These are phyloP conservation scores for Choristoneura rosaceana DNA, from an alignment of 2,888 invertebrate genomes.

Conservation along the genomic window DNA sequence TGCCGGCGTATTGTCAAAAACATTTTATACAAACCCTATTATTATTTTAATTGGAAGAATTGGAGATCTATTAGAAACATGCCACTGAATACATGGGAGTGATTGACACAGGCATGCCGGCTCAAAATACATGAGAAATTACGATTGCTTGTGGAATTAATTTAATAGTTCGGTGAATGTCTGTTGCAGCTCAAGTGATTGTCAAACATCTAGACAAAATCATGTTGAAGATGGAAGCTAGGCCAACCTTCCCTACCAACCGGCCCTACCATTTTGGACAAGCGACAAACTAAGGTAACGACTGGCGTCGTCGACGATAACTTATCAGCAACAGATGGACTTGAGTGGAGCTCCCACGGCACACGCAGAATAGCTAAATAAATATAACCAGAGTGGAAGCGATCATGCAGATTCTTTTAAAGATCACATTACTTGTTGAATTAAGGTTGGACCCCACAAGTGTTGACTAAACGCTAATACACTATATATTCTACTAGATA, in stretches of 20 bases:
- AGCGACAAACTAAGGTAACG: background rate
- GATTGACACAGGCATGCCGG: slow-evolving; percentile 36
- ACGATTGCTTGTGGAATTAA: slow-evolving; percentile 2
- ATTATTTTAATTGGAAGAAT: slow-evolving; percentile 41
- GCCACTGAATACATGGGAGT: slow-evolving; percentile 27
- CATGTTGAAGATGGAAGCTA: no score
- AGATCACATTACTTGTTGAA: background rate
- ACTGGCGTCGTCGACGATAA: slow-evolving; percentile 48
- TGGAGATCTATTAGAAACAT: slow-evolving; percentile 30
- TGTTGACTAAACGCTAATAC: no score
- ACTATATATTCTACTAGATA: no score
- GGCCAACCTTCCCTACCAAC: no score
- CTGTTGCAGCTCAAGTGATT: background rate
- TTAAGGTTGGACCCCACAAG: no score
- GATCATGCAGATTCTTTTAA: background rate
- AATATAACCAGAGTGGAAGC: slow-evolving; percentile 42
- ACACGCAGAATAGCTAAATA: slow-evolving; percentile 47
- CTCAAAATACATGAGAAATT: background rate
- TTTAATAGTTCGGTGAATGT: background rate
- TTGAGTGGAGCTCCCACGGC: slow-evolving; percentile 57
- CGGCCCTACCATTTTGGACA: background rate
- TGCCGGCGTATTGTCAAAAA: slow-evolving; percentile 22
- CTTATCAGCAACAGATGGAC: slow-evolving; percentile 49
- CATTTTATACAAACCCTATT: slow-evolving; percentile 35
- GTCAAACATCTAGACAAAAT: background rate